Evolutionary conservation across 1,140 invertebrate genomes (phyloP).

Genomic region (Atta colombica): DNA sequence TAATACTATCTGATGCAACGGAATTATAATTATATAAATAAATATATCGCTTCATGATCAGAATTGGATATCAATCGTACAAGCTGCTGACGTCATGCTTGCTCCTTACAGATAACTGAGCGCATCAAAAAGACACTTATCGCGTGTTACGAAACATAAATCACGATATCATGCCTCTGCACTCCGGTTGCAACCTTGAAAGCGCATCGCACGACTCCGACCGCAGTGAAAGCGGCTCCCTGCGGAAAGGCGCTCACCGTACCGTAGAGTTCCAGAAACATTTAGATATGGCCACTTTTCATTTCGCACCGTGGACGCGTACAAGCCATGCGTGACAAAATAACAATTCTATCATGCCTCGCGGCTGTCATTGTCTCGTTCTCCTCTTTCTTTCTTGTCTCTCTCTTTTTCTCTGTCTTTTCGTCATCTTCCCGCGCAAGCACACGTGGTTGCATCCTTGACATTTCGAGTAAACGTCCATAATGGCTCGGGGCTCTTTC

Average conservation of each 20-base stretch:
- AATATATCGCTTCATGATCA: not conserved
- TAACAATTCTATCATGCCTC: constrained; percentile 74
- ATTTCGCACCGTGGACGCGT: constrained; percentile 13
- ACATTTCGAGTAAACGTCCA: constrained; percentile 82
- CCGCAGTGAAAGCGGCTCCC: constrained; percentile 42
- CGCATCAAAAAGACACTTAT: constrained; percentile 8
- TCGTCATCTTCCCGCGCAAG: constrained; percentile 31
- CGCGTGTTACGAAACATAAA: constrained; percentile 41
- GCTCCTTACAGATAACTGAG: not conserved
- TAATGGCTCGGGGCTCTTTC: constrained; percentile 77
- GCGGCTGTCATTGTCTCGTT: constrained; percentile 72
- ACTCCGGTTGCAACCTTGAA: constrained; percentile 53
- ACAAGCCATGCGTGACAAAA: constrained; percentile 74
- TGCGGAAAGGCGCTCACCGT: not conserved
- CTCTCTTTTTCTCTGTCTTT: not conserved
- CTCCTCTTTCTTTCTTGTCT: not conserved
- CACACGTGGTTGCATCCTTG: constrained; percentile 82
- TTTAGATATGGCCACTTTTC: constrained; percentile 59
- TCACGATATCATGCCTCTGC: constrained; percentile 28
- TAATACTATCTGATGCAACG: not conserved
- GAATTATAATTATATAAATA: constrained; percentile 26
- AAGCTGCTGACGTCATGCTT: not conserved
- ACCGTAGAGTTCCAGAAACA: constrained; percentile 46
- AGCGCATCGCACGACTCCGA: constrained; percentile 18
- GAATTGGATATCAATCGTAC: not conserved